phyloP scores from a whole-genome alignment of 2,888 invertebrate genomes.

The Eubasilissa splendida region DNA sequence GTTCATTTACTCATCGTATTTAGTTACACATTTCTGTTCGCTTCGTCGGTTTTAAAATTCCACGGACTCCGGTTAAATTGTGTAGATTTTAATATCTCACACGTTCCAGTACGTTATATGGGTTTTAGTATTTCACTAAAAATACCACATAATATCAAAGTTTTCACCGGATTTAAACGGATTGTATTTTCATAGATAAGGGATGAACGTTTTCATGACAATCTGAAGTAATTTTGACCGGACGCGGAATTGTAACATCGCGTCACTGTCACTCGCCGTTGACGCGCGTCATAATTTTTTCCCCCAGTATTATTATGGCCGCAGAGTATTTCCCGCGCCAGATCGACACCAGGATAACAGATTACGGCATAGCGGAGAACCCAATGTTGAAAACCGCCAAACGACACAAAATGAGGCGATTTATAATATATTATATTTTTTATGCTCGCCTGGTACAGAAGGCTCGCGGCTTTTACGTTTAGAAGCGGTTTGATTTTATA shows the following conservation, averaged over 20 bases:
- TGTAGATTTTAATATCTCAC: too few relatives aligned
- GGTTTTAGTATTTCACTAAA: too few relatives aligned
- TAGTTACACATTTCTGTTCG: too few relatives aligned
- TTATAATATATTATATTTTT: slow-evolving; percentile 2
- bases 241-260: background rate
- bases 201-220: background rate
- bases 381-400: slow-evolving; percentile 1
- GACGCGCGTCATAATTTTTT: slow-evolving; percentile 16
- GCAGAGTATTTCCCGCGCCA: background rate
- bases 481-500: slow-evolving; percentile 25
- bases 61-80: too few relatives aligned
- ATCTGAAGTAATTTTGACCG: background rate
- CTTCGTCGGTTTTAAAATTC: too few relatives aligned
- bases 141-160: too few relatives aligned
- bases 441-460: slow-evolving; percentile 6
- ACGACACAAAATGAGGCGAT: slow-evolving; percentile 17
- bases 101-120: too few relatives aligned
- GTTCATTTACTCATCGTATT: too few relatives aligned
- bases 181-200: background rate
- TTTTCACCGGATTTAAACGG: background rate
- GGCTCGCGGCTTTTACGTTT: slow-evolving; percentile 17
- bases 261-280: slow-evolving; percentile 9
- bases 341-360: slow-evolving; percentile 10
- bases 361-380: background rate
- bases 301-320: background rate